A percentile compares a stretch with the other conserved stretches of the same genome.
Conservation (phyloP, 1,140 invertebrate genomes). For the Drosophila elegans region DNA sequence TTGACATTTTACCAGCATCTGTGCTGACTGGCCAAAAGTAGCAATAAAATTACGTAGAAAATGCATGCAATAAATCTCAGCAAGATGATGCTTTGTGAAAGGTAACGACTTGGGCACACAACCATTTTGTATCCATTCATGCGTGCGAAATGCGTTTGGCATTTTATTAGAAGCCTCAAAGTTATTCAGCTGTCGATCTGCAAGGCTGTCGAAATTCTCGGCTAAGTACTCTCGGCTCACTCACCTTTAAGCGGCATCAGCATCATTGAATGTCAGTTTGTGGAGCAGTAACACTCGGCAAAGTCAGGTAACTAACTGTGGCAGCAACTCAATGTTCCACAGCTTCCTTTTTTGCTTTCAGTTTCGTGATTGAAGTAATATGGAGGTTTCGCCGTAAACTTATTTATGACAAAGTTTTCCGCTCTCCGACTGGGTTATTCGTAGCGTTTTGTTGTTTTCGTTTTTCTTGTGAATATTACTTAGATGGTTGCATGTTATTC, state of each 20-base stretch:
- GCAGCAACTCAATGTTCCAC: conserved; percentile 57
- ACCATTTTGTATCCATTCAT: conserved; percentile 39
- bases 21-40: conserved; percentile 22
- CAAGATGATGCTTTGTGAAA: conserved; percentile 58
- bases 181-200: conserved; percentile 22
- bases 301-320: conserved; percentile 49
- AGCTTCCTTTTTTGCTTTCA: conserved; percentile 70
- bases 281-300: conserved; percentile 44
- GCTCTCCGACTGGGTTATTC: conserved; percentile 49
- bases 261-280: conserved; percentile 65
- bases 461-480: conserved; percentile 58
- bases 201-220: conserved; percentile 36
- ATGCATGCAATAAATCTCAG: conserved; percentile 38
- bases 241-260: conserved; percentile 76
- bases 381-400: conserved; percentile 50
- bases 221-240: conserved; percentile 43
- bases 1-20: conserved; percentile 45
- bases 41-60: conserved; percentile 39
- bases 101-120: conserved; percentile 30
- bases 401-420: conserved; percentile 70
- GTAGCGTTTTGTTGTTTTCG: conserved; percentile 43
- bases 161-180: conserved; percentile 47
- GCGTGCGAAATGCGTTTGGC: conserved; percentile 58
- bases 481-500: conserved; percentile 65
- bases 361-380: conserved; percentile 75